Conservation (phyloP, 1,140 invertebrate species). For the Arion vulgaris region DNA sequence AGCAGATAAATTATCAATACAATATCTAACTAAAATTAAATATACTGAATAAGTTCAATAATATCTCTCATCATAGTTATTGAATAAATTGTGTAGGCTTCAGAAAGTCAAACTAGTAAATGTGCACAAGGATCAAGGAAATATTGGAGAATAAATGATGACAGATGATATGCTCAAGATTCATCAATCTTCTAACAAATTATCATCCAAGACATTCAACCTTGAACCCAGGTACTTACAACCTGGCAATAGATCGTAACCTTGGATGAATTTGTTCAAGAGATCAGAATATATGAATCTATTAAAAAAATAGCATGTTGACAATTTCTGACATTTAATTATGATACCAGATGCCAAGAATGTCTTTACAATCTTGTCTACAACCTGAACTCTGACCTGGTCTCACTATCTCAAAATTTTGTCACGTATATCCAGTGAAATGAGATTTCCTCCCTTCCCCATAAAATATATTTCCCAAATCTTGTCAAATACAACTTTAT, state of each 20-base stretch:
- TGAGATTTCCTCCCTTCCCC: no score
- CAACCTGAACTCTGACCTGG: background rate
- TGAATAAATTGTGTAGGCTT: no score
- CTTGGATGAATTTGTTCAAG: background rate
- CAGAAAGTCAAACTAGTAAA: no score
- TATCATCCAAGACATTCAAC: background rate
- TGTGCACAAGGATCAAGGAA: background rate
- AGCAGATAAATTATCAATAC: no score
- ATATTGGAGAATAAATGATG: background rate
- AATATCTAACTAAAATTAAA: no score
- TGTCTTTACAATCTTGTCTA: background rate
- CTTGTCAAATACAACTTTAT: background rate
- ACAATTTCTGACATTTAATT: background rate
- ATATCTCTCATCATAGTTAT: no score
- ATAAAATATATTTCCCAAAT: no score
- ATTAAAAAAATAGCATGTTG: background rate
- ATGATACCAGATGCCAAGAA: conserved; percentile 12
- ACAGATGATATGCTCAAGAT: background rate
- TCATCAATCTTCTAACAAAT: background rate
- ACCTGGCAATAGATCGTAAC: background rate
- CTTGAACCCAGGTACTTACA: background rate
- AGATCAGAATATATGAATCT: background rate
- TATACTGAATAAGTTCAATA: no score
- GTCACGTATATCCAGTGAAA: no score
- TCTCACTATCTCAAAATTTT: no score